A percentile compares a stretch with the other conserved stretches of the same genome.
Evolutionary conservation across 2,888 invertebrate genomes (phyloP).

Genomic region (Sepiola atlantica): DNA sequence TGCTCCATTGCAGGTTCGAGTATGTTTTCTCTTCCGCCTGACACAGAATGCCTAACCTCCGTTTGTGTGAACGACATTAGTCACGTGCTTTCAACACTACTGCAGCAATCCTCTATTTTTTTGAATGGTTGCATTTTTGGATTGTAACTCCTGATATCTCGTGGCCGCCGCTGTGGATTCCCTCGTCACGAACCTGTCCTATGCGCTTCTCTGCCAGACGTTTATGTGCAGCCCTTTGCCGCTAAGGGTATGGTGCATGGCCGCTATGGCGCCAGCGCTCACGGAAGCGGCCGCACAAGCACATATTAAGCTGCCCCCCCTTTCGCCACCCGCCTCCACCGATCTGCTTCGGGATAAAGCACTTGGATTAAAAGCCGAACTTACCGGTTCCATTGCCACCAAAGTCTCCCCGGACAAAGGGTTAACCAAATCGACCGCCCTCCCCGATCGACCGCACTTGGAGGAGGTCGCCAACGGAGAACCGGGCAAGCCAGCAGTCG

Average conservation of each 20-base stretch:
- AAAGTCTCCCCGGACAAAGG: constrained; percentile 43
- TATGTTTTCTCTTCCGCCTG: constrained; percentile 42
- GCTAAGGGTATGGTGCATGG: constrained; percentile 72
- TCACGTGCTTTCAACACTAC: constrained; percentile 46
- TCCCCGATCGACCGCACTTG: constrained; percentile 39
- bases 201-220: constrained; percentile 16
- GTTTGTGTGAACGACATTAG: constrained; percentile 36
- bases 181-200: not conserved
- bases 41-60: constrained; percentile 35
- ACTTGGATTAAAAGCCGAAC: constrained; percentile 42
- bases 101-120: not conserved
- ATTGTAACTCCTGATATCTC: not conserved
- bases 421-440: constrained; percentile 24
- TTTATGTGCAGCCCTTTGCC: constrained; percentile 68
- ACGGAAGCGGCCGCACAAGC: constrained; percentile 80
- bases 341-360: constrained; percentile 47
- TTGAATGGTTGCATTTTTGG: not conserved
- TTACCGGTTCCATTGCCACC: not conserved
- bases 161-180: not conserved
- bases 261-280: constrained; percentile 92
- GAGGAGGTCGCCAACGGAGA: constrained; percentile 43
- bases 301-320: constrained; percentile 67
- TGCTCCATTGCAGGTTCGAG: constrained; percentile 38
- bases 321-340: constrained; percentile 48
- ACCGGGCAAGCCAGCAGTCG: constrained; percentile 34